phyloP scores from a whole-genome alignment of 2,113 vertebrate genomes.

The Hassar affinis region DNA sequence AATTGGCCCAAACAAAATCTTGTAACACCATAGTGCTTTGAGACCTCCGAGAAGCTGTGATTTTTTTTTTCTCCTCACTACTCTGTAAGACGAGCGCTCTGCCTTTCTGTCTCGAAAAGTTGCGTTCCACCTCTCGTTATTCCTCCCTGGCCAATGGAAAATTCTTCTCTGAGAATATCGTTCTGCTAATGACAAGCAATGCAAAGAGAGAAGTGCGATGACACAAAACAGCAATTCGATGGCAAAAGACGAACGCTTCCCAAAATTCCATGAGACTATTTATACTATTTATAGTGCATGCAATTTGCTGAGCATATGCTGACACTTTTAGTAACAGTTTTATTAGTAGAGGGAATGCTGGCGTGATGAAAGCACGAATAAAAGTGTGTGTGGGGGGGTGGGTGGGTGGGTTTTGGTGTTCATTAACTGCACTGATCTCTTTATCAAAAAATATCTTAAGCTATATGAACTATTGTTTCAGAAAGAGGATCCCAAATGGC shows the following conservation, averaged over 20 bases:
- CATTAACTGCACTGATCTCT: background rate
- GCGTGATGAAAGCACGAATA: background rate
- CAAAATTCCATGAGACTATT: constrained; percentile 7
- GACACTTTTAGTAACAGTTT: constrained; percentile 11
- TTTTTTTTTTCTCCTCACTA: constrained; percentile 26
- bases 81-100: constrained; percentile 29
- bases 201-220: constrained; percentile 30
- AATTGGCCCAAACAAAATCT: constrained; percentile 63
- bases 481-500: background rate
- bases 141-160: constrained; percentile 56
- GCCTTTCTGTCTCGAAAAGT: constrained; percentile 18
- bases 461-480: background rate
- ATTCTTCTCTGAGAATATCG: constrained; percentile 52
- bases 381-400: background rate
- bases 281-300: constrained; percentile 7
- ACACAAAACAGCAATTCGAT: constrained; percentile 25
- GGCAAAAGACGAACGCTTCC: constrained; percentile 15
- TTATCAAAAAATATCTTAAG: background rate
- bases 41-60: constrained; percentile 53
- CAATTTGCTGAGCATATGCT: constrained; percentile 8
- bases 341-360: background rate
- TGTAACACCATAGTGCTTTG: constrained; percentile 52
- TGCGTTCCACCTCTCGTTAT: background rate
- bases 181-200: constrained; percentile 46
- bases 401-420: background rate